Evolutionary conservation across 2,888 invertebrate species (phyloP).

Genomic region (Harpagoxenus sublaevis): DNA sequence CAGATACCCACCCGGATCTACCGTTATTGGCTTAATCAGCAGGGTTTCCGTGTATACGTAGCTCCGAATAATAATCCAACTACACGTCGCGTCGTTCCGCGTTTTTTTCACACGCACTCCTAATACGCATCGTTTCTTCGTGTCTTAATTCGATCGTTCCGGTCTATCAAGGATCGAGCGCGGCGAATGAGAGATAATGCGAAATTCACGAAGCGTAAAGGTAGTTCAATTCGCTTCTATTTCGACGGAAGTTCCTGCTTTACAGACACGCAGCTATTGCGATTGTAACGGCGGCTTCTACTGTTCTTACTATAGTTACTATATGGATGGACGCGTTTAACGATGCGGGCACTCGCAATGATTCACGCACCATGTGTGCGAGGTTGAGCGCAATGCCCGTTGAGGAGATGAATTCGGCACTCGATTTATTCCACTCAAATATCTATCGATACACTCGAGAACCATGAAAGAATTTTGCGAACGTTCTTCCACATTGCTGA

Average conservation of each 20-base stretch:
- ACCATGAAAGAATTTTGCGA: not conserved
- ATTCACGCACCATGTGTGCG: constrained; percentile 40
- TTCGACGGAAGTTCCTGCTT: constrained; percentile 82
- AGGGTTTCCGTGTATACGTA: not conserved
- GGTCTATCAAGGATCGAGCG: constrained; percentile 69
- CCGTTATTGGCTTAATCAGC: not conserved
- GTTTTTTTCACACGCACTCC: constrained; percentile 37
- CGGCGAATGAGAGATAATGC: constrained; percentile 72
- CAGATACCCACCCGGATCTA: not conserved
- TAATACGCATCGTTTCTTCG: constrained; percentile 43
- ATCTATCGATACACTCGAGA: not conserved
- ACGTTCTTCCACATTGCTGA: not conserved
- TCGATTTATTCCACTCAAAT: not conserved
- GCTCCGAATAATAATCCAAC: constrained; percentile 14
- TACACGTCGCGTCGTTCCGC: not conserved
- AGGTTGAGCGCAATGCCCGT: not conserved
- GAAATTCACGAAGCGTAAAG: constrained; percentile 78
- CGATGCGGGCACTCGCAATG: constrained; percentile 19
- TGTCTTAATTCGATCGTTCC: constrained; percentile 70
- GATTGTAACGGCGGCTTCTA: constrained; percentile 62
- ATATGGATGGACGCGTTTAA: constrained; percentile 35
- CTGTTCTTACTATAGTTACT: constrained; percentile 67
- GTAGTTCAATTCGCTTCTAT: constrained; percentile 74
- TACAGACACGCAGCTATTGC: constrained; percentile 68
- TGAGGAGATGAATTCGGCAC: not conserved